Base-by-base conservation (phyloP, 2,113 vertebrate genomes). In the Neofelis nebulosa region DNA sequence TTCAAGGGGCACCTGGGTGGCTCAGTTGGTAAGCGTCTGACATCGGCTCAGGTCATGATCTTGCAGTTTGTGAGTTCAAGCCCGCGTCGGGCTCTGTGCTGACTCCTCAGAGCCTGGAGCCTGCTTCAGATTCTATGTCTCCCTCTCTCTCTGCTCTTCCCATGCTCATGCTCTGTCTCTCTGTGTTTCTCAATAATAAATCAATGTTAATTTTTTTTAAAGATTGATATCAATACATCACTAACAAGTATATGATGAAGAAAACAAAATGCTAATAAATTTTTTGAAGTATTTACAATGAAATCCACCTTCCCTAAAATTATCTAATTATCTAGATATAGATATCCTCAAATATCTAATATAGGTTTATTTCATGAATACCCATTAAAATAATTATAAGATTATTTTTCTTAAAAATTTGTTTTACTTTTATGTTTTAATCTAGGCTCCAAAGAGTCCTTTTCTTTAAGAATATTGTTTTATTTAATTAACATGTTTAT, bases 281-380 rank as follows among this genome's bases (percentile, higher is more conserved):
- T 50, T 97, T 84, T 78, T 10, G 90, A 27, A 52, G 74, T 95
- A 94, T 71, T 94, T 84, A 12, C 71, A 41, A 83, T 94, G 3
- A 79, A 98, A 97, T 69, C 14, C 11, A 95, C 45, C 9, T 16
- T 95, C 4, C 19, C 16, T 90, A 90, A 96, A 98, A 95, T 48
- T 29, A 97, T 71, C 2, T 55, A 73, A 55, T 90, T 76, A 48
- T 78, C 41, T 78, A 78, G 41, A 48, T 31, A 27, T 31, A 78
- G 41, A 31, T 48, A 78, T 18, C 74, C 29, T 31, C 48, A 78
- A 78, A 48, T 78, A 31, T 78, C 27, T 27, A 65, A 84, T 81
- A 83, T 9, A 81, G 5, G 23, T 68, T 96, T 94, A 92, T 85
- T 95, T 95, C 48, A 65, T 74, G 41, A 33, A 52, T 94, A 45